A percentile compares a stretch with the other conserved stretches of the same genome.
These are phyloP conservation scores for Tetragonula clypearis DNA, from an alignment of 1,140 invertebrate genomes.

Conservation along the genomic window DNA sequence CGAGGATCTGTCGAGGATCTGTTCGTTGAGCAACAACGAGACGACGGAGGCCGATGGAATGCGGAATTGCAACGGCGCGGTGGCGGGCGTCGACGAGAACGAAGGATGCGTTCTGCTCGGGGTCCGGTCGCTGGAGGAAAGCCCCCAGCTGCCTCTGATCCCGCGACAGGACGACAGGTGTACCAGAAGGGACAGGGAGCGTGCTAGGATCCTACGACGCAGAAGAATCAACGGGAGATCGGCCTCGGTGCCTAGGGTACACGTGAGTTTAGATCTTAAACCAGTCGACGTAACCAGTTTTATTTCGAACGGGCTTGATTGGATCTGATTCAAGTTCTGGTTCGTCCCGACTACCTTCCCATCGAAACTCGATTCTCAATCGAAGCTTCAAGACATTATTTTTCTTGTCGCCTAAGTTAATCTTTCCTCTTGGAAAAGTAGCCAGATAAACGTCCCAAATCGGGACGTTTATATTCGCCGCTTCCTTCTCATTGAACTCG, in stretches of 20 bases:
- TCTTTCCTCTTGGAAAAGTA: background rate
- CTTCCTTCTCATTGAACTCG: conserved; percentile 9
- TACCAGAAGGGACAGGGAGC: conserved; percentile 77
- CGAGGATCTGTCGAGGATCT: conserved; percentile 48
- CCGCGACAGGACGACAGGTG: conserved; percentile 72
- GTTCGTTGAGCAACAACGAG: conserved; percentile 40
- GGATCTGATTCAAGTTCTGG: background rate
- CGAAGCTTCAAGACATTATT: background rate
- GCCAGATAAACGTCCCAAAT: background rate
- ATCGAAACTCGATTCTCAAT: background rate
- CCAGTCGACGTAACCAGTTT: background rate
- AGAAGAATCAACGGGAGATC: conserved; percentile 76
- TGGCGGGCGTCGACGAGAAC: conserved; percentile 69
- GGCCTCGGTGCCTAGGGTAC: conserved; percentile 76
- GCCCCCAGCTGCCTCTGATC: conserved; percentile 43
- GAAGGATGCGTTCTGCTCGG: conserved; percentile 74
- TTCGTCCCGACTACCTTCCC: background rate
- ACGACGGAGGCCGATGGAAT: conserved; percentile 64
- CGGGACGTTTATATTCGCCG: background rate
- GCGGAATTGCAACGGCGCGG: conserved; percentile 63
- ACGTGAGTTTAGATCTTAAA: conserved; percentile 73
- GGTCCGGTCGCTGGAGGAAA: conserved; percentile 72
- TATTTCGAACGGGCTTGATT: too few species aligned
- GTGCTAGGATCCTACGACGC: conserved; percentile 74
- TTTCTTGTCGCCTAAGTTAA: too few species aligned